Base-by-base conservation (phyloP, 2,113 vertebrate species). In the Dendropsophus ebraccatus region DNA sequence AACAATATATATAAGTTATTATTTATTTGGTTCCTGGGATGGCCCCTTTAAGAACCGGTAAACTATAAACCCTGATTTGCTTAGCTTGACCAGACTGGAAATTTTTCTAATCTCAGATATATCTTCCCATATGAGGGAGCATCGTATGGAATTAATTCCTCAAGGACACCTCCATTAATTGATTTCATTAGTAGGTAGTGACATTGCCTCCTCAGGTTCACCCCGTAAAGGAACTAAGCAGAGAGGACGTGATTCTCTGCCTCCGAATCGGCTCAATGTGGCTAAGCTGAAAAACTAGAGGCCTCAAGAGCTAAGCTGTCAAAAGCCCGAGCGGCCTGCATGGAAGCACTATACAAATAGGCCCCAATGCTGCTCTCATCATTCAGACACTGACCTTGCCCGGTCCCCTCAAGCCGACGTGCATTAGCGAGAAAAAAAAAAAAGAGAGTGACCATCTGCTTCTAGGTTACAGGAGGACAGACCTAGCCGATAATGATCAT, bases 361-460 rank as follows among this genome's bases (percentile, higher is more conserved):
- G 73, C 73, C 35, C 32, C 10, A 12, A 50, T 74, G 28, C 23
- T 52, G 10, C n/a, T 60, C 32, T 35, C 16, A 56, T 76, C 73
- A 84, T 49, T 84, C 56, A 17, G 8, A 56, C 35, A 1, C 82
- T 84, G 83, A 84, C 83, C 83, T 84, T 84, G 83, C 25, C 56
- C 16, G 28, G 9, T 65, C n/a, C 28, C 73, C 41, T 76, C 52
- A 76, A 65, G 73, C 65, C 74, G 82, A 74, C 69, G 45, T n/a
- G 28, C 83, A 65, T 84, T 76, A 84, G 83, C n/a, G 83, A 30
- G 35, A 65, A 62, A 65, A 70, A 32, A 76, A 30, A 49, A 65
- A 62, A 65, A 70, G 50, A 76, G 77, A 62, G 54, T 49, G 54
- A 84, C 83, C 83, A 84, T 84, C 83, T 84, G 83, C 56, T 84